phyloP scores from a whole-genome alignment of 2,113 vertebrate genomes.

The Amphiprion percula region DNA sequence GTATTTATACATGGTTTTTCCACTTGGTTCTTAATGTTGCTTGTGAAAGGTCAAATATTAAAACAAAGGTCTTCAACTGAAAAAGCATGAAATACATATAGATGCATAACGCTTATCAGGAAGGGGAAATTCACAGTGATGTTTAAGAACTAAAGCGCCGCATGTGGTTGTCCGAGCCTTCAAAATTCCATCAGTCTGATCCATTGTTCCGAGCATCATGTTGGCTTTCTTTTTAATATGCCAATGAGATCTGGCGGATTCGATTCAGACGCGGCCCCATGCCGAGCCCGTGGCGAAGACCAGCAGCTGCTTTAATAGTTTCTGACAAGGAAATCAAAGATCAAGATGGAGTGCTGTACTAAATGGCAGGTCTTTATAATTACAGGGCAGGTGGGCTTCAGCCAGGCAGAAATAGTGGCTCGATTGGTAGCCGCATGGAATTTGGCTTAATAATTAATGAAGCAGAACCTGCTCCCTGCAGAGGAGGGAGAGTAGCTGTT shows the following conservation, averaged over 20 bases:
- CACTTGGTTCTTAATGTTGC: conserved; percentile 4
- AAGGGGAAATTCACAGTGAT: neutral
- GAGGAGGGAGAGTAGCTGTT: conserved; percentile 32
- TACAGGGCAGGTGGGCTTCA: conserved; percentile 79
- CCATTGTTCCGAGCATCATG: conserved; percentile 35
- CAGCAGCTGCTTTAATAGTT: conserved; percentile 70
- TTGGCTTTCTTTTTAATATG: conserved; percentile 66
- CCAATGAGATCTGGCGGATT: conserved; percentile 67
- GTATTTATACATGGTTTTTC: conserved; percentile 13
- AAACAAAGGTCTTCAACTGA: conserved; percentile 19
- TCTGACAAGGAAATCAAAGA: conserved; percentile 80
- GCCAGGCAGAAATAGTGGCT: conserved; percentile 67
- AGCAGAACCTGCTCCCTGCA: conserved; percentile 52
- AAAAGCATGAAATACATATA: neutral
- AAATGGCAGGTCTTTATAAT: conserved; percentile 80
- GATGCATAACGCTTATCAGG: conserved; percentile 21
- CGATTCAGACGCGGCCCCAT: conserved; percentile 60
- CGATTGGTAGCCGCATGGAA: conserved; percentile 54
- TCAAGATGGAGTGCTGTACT: conserved; percentile 74
- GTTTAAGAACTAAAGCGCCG: conserved; percentile 3
- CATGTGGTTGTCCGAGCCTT: conserved; percentile 42
- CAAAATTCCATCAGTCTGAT: conserved; percentile 31
- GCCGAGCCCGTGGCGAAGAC: conserved; percentile 55
- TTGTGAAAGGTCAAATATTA: conserved; percentile 17
- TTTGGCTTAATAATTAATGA: conserved; percentile 76